Conservation (phyloP, 2,113 vertebrate genomes). For the Sceloporus undulatus region DNA sequence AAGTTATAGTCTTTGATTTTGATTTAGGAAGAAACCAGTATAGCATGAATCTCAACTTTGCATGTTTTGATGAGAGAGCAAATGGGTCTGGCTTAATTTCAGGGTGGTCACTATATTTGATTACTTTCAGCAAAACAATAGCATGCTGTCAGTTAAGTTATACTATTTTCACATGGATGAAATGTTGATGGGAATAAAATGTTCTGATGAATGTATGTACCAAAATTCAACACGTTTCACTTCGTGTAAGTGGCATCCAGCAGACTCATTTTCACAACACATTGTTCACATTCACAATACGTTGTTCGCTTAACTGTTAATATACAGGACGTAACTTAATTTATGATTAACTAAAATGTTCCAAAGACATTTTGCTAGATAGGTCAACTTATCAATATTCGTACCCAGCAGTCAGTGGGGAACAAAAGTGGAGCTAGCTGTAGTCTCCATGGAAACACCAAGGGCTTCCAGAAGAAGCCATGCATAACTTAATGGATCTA, state of each 20-base stretch:
- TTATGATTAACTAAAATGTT: background rate
- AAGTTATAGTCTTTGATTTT: background rate
- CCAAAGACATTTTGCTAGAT: conserved; percentile 11
- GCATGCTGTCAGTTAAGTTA: background rate
- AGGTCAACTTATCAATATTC: background rate
- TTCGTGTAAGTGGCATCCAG: background rate
- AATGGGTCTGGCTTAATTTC: background rate
- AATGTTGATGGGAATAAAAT: background rate
- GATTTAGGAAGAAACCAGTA: background rate
- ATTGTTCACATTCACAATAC: background rate
- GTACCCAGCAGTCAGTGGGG: background rate
- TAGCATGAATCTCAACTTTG: background rate
- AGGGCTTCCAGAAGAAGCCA: conserved; percentile 18
- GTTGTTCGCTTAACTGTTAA: background rate
- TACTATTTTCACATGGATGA: background rate
- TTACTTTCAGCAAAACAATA: background rate
- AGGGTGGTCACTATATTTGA: background rate
- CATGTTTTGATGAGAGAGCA: background rate
- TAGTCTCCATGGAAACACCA: conserved; percentile 21
- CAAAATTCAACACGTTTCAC: background rate
- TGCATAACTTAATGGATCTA: conserved; percentile 18
- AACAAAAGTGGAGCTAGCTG: background rate
- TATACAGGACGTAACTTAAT: background rate
- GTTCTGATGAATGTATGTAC: background rate
- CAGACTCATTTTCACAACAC: background rate